Percentiles rank a stretch among this genome's conserved stretches.
Conservation (phyloP, 2,113 vertebrate genomes). For the Odocoileus virginianus region DNA sequence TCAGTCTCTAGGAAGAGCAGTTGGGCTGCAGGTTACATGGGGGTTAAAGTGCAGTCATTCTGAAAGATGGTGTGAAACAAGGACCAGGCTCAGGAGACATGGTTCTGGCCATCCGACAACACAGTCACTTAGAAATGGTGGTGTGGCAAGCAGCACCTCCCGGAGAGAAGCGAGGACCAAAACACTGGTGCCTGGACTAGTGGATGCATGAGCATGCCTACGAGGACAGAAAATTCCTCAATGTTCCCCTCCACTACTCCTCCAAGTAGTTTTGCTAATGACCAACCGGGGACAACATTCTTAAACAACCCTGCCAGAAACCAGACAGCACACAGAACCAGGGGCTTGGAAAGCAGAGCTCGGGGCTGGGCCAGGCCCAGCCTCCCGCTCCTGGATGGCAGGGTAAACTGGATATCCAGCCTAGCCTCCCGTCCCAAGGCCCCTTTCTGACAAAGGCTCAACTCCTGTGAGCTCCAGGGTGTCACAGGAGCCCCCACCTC, state of each 20-base stretch:
- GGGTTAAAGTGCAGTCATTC: not conserved
- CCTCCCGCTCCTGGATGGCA: not conserved
- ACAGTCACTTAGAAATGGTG: not conserved
- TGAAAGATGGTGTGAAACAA: not conserved
- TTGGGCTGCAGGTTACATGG: not conserved
- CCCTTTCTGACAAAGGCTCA: not conserved
- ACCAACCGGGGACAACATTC: not conserved
- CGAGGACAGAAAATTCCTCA: not conserved
- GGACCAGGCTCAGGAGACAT: not conserved
- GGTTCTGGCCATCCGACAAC: too few relatives aligned
- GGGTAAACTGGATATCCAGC: not conserved
- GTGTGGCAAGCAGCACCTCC: accelerated
- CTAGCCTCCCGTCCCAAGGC: not conserved
- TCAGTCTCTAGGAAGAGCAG: not conserved
- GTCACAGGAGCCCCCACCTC: not conserved
- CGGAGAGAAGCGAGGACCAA: not conserved
- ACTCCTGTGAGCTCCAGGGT: not conserved
- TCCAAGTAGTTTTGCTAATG: not conserved
- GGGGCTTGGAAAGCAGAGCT: not conserved
- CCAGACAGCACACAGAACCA: not conserved
- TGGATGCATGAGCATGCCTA: not conserved
- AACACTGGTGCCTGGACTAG: not conserved
- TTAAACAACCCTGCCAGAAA: not conserved
- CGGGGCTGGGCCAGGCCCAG: not conserved
- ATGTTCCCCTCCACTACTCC: not conserved